phyloP scores from a whole-genome alignment of 2,888 invertebrate genomes.

The Ferrisia virgata region DNA sequence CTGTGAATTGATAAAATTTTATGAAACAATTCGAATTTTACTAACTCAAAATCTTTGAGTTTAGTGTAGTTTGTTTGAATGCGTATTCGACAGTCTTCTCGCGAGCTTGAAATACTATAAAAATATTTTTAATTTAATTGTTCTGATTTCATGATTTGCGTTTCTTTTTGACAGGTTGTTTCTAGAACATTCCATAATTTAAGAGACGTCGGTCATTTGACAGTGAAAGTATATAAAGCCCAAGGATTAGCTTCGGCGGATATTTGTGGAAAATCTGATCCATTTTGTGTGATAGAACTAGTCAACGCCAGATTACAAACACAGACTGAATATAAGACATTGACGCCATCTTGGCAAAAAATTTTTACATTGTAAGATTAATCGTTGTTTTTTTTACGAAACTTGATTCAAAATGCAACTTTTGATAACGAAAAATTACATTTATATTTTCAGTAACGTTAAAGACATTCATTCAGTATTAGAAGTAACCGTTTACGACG shows the following conservation, averaged over 20 bases:
- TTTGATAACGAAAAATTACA: conserved; percentile 69
- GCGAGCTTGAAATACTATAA: too few relatives aligned
- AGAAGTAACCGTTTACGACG: conserved; percentile 95
- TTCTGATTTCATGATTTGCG: not conserved
- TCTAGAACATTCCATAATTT: conserved; percentile 68
- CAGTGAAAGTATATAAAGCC: conserved; percentile 76
- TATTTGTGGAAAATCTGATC: conserved; percentile 96
- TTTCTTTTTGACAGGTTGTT: conserved; percentile 59
- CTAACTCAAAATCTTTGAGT: too few relatives aligned
- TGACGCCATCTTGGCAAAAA: conserved; percentile 96
- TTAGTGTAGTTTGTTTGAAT: too few relatives aligned
- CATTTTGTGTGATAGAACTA: conserved; percentile 94
- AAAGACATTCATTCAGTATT: conserved; percentile 93
- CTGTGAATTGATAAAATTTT: too few relatives aligned
- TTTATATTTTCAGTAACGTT: conserved; percentile 65
- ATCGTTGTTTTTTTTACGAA: not conserved
- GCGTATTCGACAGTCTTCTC: too few relatives aligned
- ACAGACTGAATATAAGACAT: conserved; percentile 96
- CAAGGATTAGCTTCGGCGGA: conserved; percentile 89
- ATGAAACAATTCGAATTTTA: too few relatives aligned
- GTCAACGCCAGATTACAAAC: conserved; percentile 94
- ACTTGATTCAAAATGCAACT: conserved; percentile 59
- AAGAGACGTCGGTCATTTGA: conserved; percentile 88
- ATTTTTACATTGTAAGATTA: conserved; percentile 89
- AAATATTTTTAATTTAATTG: not conserved